Base-by-base conservation (phyloP, 2,888 invertebrate genomes). In the Pseudococcus longispinus region DNA sequence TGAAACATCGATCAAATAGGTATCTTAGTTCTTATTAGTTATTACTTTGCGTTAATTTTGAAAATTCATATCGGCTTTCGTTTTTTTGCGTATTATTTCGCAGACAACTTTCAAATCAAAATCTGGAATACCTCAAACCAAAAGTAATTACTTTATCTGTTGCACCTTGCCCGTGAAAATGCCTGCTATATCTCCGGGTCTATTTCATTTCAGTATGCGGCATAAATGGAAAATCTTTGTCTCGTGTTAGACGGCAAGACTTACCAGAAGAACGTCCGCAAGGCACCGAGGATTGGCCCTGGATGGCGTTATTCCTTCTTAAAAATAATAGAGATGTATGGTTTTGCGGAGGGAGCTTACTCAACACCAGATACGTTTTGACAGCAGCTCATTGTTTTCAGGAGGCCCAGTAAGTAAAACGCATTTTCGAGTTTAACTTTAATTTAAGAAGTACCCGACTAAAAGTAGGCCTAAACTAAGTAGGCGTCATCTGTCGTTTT, bases 301-400 rank as follows among this genome's bases (percentile, higher is more conserved):
- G 86, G 86, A 80, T 86, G 80, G 86, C 86, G 3, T 44, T 55
- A 51, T 6, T 86, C 23, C 29, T 86, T 20, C 1, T 29, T 1
- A 80, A 26, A 8, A 55, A 11, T 18, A 37, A 18, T 0, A n/a
- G 32, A n/a, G 15, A 2, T n/a, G n/a, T n/a, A 0, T 29, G n/a
- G 32, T 77, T 86, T 26, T 86, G 86, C n/a, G 86, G 86, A 29
- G 86, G 86, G 2, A 18, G 29, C n/a, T 32, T 86, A 20, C 23
- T 86, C 23, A 86, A 86, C 32, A 77, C 20, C 23, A 74, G 77
- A 44, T 86, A 86, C 23, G 55, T 86, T n/a, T 20, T 86, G 15
- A 86, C 86, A 9, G 86, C 86, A 29, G 86, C 86, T 80, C 86
- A 86, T 55, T 86, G 86, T 32, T 80, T 86, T 23, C 18, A 5